These are phyloP conservation scores for Drosophila tropicalis DNA, from an alignment of 1,140 invertebrate genomes.

Conservation along the genomic window DNA sequence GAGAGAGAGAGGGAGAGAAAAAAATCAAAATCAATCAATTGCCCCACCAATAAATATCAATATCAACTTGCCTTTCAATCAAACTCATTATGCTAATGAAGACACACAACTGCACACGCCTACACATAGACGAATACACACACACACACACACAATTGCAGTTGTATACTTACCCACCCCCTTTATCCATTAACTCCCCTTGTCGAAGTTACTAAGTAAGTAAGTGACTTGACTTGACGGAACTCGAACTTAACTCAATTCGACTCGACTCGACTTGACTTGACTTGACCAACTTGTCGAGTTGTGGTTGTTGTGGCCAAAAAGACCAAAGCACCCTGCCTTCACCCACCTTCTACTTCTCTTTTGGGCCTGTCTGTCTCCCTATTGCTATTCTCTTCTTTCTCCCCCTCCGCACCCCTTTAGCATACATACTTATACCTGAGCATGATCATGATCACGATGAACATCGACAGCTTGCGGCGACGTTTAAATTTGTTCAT, in stretches of 20 bases:
- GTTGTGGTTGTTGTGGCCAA: conserved; percentile 51
- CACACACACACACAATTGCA: conserved; percentile 14
- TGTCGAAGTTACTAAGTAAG: too few species aligned
- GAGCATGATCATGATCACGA: conserved; percentile 55
- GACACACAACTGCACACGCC: conserved; percentile 69
- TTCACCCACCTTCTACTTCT: neutral
- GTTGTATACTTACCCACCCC: neutral
- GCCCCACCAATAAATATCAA: conserved; percentile 57
- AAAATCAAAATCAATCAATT: conserved; percentile 45
- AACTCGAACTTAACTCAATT: conserved; percentile 11
- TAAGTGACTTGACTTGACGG: conserved; percentile 39
- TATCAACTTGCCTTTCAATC: conserved; percentile 73
- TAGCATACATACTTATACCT: conserved; percentile 10
- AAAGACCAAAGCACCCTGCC: neutral
- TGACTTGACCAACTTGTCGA: conserved; percentile 61
- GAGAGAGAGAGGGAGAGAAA: neutral
- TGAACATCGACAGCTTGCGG: conserved; percentile 60
- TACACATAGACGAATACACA: conserved; percentile 37
- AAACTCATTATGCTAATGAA: conserved; percentile 76
- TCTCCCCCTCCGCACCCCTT: conserved; percentile 11
- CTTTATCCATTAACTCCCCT: neutral
- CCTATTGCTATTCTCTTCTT: neutral
- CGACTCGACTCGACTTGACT: conserved; percentile 33
- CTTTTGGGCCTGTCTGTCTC: neutral
- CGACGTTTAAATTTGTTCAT: conserved; percentile 76